Evolutionary conservation across 2,113 vertebrate species (phyloP).

Genomic region (Saguinus imperator): DNA sequence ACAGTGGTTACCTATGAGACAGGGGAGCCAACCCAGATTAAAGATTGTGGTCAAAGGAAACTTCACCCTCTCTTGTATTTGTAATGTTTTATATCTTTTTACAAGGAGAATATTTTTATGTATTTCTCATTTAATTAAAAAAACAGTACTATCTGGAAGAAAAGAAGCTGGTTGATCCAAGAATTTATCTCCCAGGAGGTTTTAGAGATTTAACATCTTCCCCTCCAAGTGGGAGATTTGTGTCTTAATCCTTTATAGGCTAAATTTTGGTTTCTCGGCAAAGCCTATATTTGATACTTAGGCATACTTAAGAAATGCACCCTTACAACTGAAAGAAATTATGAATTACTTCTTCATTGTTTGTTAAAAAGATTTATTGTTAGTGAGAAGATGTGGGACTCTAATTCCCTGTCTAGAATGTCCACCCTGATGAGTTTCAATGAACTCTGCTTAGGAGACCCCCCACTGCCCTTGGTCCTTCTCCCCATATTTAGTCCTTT

Average conservation of each 20-base stretch:
- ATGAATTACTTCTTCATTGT: neutral
- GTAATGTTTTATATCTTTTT: neutral
- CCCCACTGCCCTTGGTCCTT: neutral
- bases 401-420: neutral
- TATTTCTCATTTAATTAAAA: constrained; percentile 42
- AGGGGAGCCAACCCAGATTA: neutral
- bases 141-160: neutral
- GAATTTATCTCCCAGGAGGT: neutral
- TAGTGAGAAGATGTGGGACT: neutral
- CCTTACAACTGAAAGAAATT: neutral
- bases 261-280: neutral
- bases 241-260: neutral
- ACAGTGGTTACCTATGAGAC: neutral
- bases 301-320: neutral
- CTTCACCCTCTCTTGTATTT: neutral
- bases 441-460: no score
- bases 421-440: neutral
- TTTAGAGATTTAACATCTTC: constrained; percentile 19
- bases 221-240: neutral
- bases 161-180: neutral
- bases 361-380: neutral
- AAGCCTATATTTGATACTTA: neutral
- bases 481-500: neutral
- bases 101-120: neutral
- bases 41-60: neutral